These are phyloP conservation scores for Oreamnos americanus DNA, from an alignment of 2,113 vertebrate species.

Conservation along the genomic window DNA sequence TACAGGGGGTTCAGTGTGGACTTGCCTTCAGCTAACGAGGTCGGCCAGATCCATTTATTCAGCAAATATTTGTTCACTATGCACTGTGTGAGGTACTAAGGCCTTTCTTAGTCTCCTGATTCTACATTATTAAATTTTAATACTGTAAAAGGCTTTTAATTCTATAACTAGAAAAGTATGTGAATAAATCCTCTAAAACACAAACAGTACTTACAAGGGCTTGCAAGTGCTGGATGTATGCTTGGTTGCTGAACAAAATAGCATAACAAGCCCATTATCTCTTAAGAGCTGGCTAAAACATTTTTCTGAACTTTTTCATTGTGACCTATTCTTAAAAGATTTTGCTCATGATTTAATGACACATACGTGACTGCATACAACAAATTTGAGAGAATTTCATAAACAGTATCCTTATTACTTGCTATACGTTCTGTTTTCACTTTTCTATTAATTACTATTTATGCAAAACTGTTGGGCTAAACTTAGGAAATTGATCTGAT, in stretches of 20 bases:
- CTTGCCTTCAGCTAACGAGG: conserved; percentile 52
- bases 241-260: conserved; percentile 45
- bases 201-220: conserved; percentile 61
- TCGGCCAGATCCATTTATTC: conserved; percentile 51
- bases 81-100: conserved; percentile 65
- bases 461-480: not conserved
- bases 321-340: not conserved
- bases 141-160: conserved; percentile 65
- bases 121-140: conserved; percentile 68
- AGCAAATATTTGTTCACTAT: conserved; percentile 63
- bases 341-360: not conserved
- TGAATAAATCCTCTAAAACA: conserved; percentile 62
- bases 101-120: conserved; percentile 55
- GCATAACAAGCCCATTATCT: conserved; percentile 7
- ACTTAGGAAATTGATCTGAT: not conserved
- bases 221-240: conserved; percentile 11
- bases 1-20: conserved; percentile 39
- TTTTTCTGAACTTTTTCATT: not conserved
- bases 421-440: not conserved
- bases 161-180: conserved; percentile 71
- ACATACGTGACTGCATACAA: not conserved
- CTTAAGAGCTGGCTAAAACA: not conserved
- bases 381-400: not conserved
- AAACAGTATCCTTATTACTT: not conserved
- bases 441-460: not conserved